phyloP scores from a whole-genome alignment of 2,888 invertebrate species.

The Ditula angustiorana region DNA sequence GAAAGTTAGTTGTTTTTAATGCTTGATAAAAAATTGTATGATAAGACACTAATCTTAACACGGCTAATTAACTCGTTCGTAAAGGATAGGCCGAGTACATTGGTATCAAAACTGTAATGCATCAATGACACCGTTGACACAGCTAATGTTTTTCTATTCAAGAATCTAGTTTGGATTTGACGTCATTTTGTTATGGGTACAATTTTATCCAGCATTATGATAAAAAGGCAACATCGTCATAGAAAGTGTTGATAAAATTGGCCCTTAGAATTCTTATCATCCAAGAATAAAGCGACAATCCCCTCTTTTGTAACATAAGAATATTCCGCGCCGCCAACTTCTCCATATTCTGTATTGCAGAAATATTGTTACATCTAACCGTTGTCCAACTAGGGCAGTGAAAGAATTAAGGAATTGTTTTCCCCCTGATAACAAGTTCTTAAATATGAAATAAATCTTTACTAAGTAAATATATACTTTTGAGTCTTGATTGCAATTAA shows the following conservation, averaged over 20 bases:
- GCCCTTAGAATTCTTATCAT: constrained; percentile 9
- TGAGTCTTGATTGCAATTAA: no score
- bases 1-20: background rate
- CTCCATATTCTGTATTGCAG: background rate
- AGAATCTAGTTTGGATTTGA: background rate
- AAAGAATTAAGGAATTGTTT: no score
- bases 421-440: no score
- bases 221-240: background rate
- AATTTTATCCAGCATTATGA: background rate
- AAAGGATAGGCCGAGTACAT: background rate
- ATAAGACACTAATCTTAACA: background rate
- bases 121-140: no score
- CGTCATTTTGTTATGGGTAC: background rate
- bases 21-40: background rate
- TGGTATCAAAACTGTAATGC: no score
- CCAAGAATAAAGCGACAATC: background rate
- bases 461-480: no score
- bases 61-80: background rate
- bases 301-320: constrained; percentile 1
- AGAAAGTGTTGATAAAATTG: constrained; percentile 7
- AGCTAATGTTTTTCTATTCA: no score
- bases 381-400: no score
- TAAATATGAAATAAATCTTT: no score
- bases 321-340: background rate
- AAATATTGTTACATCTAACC: background rate